phyloP scores from a whole-genome alignment of 1,140 invertebrate genomes.

The Cotesia chilonis region DNA sequence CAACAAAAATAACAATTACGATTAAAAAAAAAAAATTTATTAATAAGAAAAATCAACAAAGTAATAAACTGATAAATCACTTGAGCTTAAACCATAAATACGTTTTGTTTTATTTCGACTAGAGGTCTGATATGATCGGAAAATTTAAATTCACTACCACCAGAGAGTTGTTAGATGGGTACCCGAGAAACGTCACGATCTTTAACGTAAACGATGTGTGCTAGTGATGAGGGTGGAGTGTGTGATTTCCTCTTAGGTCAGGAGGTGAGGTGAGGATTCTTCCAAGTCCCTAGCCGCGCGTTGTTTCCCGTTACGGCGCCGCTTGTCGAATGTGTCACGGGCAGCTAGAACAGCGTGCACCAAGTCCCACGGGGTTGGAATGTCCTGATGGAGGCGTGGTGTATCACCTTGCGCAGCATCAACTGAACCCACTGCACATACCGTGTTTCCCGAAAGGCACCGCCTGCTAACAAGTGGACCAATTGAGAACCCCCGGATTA shows the following conservation, averaged over 20 bases:
- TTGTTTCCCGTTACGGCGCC: constrained; percentile 66
- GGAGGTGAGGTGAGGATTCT: constrained; percentile 33
- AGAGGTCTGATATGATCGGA: too few species aligned
- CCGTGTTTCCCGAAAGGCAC: constrained; percentile 18
- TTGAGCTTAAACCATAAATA: too few species aligned
- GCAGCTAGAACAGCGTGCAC: constrained; percentile 59
- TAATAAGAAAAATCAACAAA: too few species aligned
- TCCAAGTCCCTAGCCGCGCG: constrained; percentile 63
- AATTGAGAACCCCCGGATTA: not conserved
- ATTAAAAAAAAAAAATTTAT: too few species aligned
- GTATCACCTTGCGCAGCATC: constrained; percentile 46
- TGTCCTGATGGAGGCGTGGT: constrained; percentile 34
- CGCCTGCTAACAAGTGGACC: constrained; percentile 35
- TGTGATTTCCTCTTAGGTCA: constrained; percentile 38
- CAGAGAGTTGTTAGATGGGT: constrained; percentile 2
- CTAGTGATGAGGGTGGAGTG: constrained; percentile 38
- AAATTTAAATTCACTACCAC: too few species aligned
- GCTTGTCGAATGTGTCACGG: constrained; percentile 67
- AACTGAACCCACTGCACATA: not conserved
- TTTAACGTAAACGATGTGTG: constrained; percentile 39
- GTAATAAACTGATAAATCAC: not conserved
- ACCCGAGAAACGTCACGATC: constrained; percentile 26
- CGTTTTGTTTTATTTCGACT: too few species aligned
- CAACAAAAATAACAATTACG: too few species aligned
- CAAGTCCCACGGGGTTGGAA: constrained; percentile 60